Evolutionary conservation across 2,888 invertebrate genomes (phyloP), one percentile per base, ranked within the genome.

Genomic region (Sesia apiformis): DNA sequence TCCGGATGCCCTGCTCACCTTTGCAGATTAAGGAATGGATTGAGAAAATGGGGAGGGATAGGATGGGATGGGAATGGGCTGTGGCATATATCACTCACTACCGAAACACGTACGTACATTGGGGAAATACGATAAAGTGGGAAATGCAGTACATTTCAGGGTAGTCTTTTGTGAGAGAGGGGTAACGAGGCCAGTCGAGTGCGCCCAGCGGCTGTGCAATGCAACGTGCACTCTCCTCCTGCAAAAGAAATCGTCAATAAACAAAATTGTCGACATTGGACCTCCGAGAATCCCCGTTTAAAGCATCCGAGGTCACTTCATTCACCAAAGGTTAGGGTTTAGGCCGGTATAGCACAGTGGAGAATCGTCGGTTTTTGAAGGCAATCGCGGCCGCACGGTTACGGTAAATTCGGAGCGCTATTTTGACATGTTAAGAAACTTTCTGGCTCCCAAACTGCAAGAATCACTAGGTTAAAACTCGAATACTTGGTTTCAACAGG

Each of bases 201-300:
- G n/a, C n/a, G n/a, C n/a, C n/a, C n/a, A n/a, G n/a, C n/a, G n/a
- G n/a, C n/a, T n/a, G n/a, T n/a, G n/a, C n/a, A n/a, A n/a, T n/a
- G n/a, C n/a, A n/a, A n/a, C n/a, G n/a, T n/a, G n/a, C n/a, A n/a
- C n/a, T n/a, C n/a, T n/a, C n/a, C n/a, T n/a, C n/a, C n/a, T n/a
- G n/a, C n/a, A n/a, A n/a, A 52, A 59, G 66, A 70, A 42, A 63
- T 53, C 49, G 62, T 67, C 53, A 66, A 73, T 56, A 62, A 54
- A 53, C 64, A 70, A 64, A 72, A 72, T 59, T 65, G 56, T 42
- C 62, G 51, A 41, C 54, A 60, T 55, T 58, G 57, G 56, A 53
- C n/a, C 7, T 52, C 52, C 8, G 43, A 54, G 39, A 58, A 58
- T 51, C 57, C 56, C 51, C 55, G 53, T 49, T 54, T 49, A 39